Evolutionary conservation across 2,888 invertebrate genomes (phyloP), one percentile per base, ranked within the genome.

Genomic region (Protodeltote pygarga): DNA sequence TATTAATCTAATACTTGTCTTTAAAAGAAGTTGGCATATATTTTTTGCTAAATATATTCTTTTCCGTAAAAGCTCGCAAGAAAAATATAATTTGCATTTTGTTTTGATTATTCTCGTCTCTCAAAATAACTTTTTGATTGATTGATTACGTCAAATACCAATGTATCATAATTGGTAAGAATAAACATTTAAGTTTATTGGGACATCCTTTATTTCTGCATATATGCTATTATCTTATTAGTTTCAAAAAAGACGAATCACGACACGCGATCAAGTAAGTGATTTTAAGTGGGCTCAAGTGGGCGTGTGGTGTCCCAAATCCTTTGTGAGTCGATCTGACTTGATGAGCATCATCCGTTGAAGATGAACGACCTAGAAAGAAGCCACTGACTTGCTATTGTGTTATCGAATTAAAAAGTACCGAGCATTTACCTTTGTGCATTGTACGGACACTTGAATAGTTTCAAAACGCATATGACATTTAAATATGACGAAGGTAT

Each of bases 331-430:
- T 59, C 64, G 65, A 68, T 69, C 71, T 62, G 62, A 68, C 70
- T 73, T 77, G 77, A 82, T 78, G 70, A 65, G 53, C 65, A 61
- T 53, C 74, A 73, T 83, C 81, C 83, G 79, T 34, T 60, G 58
- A 68, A 67, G 67, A 53, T 42, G 53, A 60, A 41, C 69, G 76
- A 75, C 74, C 73, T 58, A 76, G 58, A 71, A 58, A 68, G 41
- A 44, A 65, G 69, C 39, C 72, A 71, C 61, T 61, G 62, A 67
- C 67, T 54, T 55, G 28, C 48, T 27, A 61, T 71, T 71, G 61
- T 62, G 23, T 29, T 48, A 24, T 40, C 34, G 31, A 66, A 54
- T 62, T 62, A 47, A 38, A n/a, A 65, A 41, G 28, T 41, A 41
- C 38, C 46, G 33, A 23, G 17, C 2, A 33, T 21, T 42, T 58